Percentiles rank a stretch among this genome's conserved stretches.
These are phyloP conservation scores for Trichonephila clavata DNA, from an alignment of 1,140 invertebrate species.

Conservation along the genomic window DNA sequence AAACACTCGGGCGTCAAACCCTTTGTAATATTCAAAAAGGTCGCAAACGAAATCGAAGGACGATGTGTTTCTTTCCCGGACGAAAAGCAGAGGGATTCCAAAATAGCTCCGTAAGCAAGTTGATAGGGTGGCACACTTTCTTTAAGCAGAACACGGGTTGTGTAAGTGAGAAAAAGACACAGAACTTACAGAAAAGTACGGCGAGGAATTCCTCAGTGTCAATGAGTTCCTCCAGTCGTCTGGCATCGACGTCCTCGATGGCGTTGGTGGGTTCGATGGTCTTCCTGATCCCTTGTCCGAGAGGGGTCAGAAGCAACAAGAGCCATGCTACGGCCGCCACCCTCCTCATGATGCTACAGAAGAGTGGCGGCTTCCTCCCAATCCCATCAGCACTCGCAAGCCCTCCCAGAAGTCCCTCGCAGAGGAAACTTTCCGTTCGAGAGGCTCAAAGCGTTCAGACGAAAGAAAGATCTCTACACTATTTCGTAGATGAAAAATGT, in stretches of 20 bases:
- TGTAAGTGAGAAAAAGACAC: neutral
- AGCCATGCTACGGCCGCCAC: neutral
- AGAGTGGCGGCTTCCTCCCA: neutral
- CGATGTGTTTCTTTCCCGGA: neutral
- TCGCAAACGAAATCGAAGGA: neutral
- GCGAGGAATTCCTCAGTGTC: constrained; percentile 95
- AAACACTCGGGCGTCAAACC: neutral
- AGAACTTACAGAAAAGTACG: constrained; percentile 96
- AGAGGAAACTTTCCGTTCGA: neutral
- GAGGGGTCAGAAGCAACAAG: constrained; percentile 6
- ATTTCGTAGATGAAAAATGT: too few species aligned
- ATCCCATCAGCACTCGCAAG: constrained; percentile 5
- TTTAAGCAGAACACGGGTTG: neutral
- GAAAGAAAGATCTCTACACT: too few species aligned
- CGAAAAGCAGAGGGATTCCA: neutral
- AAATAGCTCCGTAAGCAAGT: neutral
- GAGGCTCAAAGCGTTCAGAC: neutral
- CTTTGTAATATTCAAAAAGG: neutral
- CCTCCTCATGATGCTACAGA: neutral
- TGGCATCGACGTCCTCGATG: constrained; percentile 94
- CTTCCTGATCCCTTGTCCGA: neutral
- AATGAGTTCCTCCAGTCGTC: constrained; percentile 92
- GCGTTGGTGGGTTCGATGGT: constrained; percentile 80
- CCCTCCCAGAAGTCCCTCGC: neutral
- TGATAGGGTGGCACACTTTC: neutral